These are phyloP conservation scores for Lethrus apterus DNA, from an alignment of 1,140 invertebrate species.

Conservation along the genomic window DNA sequence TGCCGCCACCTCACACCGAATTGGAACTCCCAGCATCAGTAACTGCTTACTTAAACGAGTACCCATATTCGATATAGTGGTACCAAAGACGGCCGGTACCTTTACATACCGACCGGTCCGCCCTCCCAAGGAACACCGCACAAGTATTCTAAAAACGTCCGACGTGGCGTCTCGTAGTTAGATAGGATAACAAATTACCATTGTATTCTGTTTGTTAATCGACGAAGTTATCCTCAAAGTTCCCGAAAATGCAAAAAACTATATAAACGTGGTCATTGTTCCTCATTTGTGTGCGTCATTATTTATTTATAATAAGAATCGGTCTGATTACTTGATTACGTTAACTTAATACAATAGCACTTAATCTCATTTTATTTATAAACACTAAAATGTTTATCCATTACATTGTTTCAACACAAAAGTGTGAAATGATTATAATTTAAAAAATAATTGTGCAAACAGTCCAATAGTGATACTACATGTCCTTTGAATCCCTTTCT, in stretches of 20 bases:
- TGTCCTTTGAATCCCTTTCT: no score
- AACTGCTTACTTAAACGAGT: conserved; percentile 56
- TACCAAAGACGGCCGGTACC: conserved; percentile 29
- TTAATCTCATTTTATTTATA: no score
- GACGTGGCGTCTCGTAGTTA: conserved; percentile 8
- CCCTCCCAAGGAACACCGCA: conserved; percentile 24
- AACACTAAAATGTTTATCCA: no score
- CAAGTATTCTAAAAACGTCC: conserved; percentile 7
- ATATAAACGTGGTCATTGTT: conserved; percentile 1
- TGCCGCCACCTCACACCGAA: conserved; percentile 44
- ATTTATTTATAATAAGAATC: conserved; percentile 5
- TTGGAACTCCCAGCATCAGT: conserved; percentile 52
- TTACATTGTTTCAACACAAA: no score
- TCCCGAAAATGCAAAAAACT: neutral
- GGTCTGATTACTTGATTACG: conserved; percentile 2
- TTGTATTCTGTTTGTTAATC: conserved; percentile 13
- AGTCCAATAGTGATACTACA: no score
- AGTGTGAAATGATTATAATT: no score
- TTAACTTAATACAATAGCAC: conserved; percentile 4
- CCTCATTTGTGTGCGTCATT: neutral
- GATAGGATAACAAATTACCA: conserved; percentile 13
- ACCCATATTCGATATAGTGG: conserved; percentile 49
- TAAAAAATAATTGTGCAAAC: no score
- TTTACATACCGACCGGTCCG: conserved; percentile 31
- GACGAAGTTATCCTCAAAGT: neutral